These are phyloP conservation scores for Zaprionus lachaisei DNA, from an alignment of 1,140 invertebrate species.

Conservation along the genomic window DNA sequence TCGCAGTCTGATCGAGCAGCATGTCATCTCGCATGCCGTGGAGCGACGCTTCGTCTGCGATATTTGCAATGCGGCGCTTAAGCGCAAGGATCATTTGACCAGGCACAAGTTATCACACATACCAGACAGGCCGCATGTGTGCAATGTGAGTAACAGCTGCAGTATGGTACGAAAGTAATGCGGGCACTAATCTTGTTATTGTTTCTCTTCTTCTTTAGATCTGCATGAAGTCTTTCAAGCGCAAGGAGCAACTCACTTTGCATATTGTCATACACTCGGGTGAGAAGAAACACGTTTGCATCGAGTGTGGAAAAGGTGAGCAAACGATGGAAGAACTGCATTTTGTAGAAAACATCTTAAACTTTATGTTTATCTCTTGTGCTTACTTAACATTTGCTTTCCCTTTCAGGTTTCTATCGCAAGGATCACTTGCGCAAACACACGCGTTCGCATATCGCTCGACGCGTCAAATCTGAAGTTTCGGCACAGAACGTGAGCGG, in stretches of 20 bases:
- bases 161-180: background rate
- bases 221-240: slow-evolving; percentile 93
- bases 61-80: slow-evolving; percentile 93
- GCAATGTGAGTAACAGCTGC: slow-evolving; percentile 86
- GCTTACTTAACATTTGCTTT: background rate
- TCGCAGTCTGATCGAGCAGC: slow-evolving; percentile 91
- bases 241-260: slow-evolving; percentile 93
- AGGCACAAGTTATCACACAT: slow-evolving; percentile 93
- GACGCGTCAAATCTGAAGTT: slow-evolving; percentile 85
- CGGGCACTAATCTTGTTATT: background rate
- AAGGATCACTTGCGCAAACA: slow-evolving; percentile 92
- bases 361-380: background rate
- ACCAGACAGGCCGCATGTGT: slow-evolving; percentile 92
- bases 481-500: slow-evolving; percentile 84
- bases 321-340: background rate
- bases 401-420: slow-evolving; percentile 87
- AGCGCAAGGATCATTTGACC: slow-evolving; percentile 92
- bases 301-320: slow-evolving; percentile 93
- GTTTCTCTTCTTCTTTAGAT: slow-evolving; percentile 83
- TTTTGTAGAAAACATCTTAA: background rate
- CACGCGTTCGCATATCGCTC: slow-evolving; percentile 84
- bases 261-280: slow-evolving; percentile 95
- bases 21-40: slow-evolving; percentile 92
- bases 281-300: slow-evolving; percentile 93
- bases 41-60: slow-evolving; percentile 92